Conservation (phyloP, 1,140 invertebrate species). For the Seison nebaliae region DNA sequence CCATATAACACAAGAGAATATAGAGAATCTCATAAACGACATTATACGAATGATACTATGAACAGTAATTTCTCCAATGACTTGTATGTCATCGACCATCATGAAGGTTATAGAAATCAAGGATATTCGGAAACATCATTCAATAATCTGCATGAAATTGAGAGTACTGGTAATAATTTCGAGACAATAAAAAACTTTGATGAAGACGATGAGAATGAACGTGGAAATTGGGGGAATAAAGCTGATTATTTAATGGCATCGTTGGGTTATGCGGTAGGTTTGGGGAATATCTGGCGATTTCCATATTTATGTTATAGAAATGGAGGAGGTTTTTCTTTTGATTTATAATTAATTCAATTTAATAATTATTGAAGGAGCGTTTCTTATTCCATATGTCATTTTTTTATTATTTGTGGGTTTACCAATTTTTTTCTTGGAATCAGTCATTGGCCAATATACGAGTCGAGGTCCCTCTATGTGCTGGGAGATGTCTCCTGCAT, state of each 20-base stretch:
- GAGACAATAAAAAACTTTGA: too few relatives aligned
- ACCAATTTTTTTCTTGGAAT: constrained; percentile 32
- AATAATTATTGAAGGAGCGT: constrained; percentile 26
- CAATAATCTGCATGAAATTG: too few relatives aligned
- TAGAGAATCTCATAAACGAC: too few relatives aligned
- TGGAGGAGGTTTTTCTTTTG: constrained; percentile 20
- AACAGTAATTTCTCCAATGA: too few relatives aligned
- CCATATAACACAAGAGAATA: too few relatives aligned
- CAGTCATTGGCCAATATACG: constrained; percentile 28
- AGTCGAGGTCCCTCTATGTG: constrained; percentile 25
- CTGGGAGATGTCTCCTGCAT: constrained; percentile 44
- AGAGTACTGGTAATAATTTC: too few relatives aligned
- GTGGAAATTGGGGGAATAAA: constrained; percentile 10
- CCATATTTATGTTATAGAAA: constrained; percentile 31
- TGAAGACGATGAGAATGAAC: neutral
- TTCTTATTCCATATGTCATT: constrained; percentile 33
- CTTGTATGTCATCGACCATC: too few relatives aligned
- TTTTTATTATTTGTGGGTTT: constrained; percentile 34
- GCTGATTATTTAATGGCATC: constrained; percentile 9
- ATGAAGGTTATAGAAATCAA: too few relatives aligned
- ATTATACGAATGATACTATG: too few relatives aligned
- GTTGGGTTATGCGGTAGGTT: constrained; percentile 14
- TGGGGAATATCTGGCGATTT: constrained; percentile 31
- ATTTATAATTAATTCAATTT: constrained; percentile 9
- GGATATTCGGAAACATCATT: too few relatives aligned